A percentile compares a stretch with the other conserved stretches of the same genome.
These are phyloP conservation scores for Sarcoramphus papa DNA, from an alignment of 2,797 vertebrate genomes.

Conservation along the genomic window DNA sequence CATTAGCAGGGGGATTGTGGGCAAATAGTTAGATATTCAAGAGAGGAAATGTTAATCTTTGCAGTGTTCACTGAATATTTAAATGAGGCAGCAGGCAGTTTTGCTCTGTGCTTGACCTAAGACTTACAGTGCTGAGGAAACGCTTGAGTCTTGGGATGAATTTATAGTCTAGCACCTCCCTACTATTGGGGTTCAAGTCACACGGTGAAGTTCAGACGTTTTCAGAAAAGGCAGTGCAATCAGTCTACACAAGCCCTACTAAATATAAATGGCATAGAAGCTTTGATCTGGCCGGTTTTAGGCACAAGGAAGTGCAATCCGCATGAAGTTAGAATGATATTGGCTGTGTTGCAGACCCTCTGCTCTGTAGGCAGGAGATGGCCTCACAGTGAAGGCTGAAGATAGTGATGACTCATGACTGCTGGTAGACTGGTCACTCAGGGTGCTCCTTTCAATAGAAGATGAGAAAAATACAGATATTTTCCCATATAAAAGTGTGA, in stretches of 20 bases:
- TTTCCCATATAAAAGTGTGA: not conserved
- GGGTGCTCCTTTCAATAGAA: not conserved
- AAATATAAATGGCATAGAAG: not conserved
- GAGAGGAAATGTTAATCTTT: constrained; percentile 85
- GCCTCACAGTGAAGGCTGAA: not conserved
- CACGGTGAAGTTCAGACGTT: not conserved
- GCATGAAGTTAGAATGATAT: rapidly evolving
- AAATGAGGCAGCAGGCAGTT: constrained; percentile 53
- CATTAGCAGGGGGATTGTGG: constrained; percentile 85
- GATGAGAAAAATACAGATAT: not conserved
- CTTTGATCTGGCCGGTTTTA: not conserved
- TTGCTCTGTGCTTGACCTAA: constrained; percentile 36
- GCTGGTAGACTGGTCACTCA: not conserved
- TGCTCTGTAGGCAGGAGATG: not conserved
- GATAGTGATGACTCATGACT: rapidly evolving
- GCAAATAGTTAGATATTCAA: constrained; percentile 72
- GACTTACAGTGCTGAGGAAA: not conserved
- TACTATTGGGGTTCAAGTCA: not conserved
- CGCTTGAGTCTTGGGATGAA: not conserved
- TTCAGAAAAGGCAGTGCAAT: not conserved
- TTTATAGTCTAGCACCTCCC: not conserved
- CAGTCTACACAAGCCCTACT: not conserved
- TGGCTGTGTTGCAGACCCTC: not conserved
- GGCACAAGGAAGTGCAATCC: not conserved
- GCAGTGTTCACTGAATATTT: constrained; percentile 63